A percentile compares a stretch with the other conserved stretches of the same genome.
phyloP scores from a whole-genome alignment of 1,140 invertebrate genomes.

The Panonychus citri region DNA sequence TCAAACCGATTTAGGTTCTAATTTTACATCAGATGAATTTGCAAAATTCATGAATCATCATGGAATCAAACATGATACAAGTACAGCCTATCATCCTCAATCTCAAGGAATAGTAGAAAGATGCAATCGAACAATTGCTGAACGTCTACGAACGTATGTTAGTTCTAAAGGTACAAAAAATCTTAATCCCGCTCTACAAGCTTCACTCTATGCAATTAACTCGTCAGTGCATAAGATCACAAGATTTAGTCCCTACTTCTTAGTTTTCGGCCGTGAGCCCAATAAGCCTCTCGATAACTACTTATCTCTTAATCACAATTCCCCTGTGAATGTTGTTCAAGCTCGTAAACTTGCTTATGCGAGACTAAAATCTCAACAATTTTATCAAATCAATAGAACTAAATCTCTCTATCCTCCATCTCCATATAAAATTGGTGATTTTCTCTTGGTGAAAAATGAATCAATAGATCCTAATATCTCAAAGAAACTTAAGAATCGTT shows the following conservation, averaged over 20 bases:
- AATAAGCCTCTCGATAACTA: background rate
- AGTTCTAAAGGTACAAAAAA: background rate
- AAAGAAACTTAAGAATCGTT: too few relatives aligned
- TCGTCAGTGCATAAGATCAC: background rate
- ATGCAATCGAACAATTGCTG: background rate
- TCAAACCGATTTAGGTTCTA: background rate
- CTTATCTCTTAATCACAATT: too few relatives aligned
- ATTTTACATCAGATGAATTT: background rate
- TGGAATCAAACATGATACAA: background rate
- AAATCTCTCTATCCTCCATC: too few relatives aligned
- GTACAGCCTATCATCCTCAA: background rate
- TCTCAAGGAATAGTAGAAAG: background rate
- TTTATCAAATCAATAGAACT: too few relatives aligned
- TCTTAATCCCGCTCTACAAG: background rate
- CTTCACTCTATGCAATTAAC: background rate
- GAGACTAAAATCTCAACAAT: too few relatives aligned
- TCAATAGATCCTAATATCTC: too few relatives aligned
- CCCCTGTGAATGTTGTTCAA: too few relatives aligned
- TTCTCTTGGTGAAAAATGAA: too few relatives aligned
- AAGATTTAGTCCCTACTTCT: background rate
- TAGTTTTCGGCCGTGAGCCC: background rate
- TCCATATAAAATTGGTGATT: too few relatives aligned
- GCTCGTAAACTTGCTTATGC: too few relatives aligned
- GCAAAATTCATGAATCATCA: background rate
- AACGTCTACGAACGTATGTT: background rate